A percentile compares a stretch with the other conserved stretches of the same genome.
These are phyloP conservation scores for Lacanobia oleracea DNA, from an alignment of 2,888 invertebrate genomes.

Conservation along the genomic window DNA sequence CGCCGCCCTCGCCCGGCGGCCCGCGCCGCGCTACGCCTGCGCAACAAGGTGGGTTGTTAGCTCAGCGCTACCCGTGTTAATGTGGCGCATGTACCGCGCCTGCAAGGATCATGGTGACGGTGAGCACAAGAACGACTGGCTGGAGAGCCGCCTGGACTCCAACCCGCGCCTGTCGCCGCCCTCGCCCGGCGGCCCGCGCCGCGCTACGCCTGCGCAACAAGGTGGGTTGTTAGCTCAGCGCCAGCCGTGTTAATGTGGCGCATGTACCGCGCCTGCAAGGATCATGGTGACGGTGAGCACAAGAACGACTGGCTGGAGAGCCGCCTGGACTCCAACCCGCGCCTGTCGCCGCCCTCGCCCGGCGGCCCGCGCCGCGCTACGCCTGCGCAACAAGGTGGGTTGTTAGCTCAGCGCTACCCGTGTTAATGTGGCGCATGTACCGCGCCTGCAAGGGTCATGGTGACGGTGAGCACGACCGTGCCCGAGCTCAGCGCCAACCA, in stretches of 20 bases:
- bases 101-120: constrained; percentile 98
- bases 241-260: too few relatives aligned
- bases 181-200: constrained; percentile 95
- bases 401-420: neutral
- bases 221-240: constrained; percentile 69
- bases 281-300: constrained; percentile 98
- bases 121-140: constrained; percentile 99
- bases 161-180: constrained; percentile 95
- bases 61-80: neutral
- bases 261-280: too few relatives aligned
- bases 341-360: constrained; percentile 96
- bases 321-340: constrained; percentile 91
- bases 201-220: constrained; percentile 92
- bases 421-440: too few relatives aligned
- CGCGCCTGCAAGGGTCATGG: too few relatives aligned
- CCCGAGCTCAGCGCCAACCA: too few relatives aligned
- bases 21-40: constrained; percentile 93
- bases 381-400: constrained; percentile 90
- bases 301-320: constrained; percentile 98
- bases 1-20: constrained; percentile 96
- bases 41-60: constrained; percentile 83
- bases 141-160: constrained; percentile 92
- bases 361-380: constrained; percentile 94
- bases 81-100: too few relatives aligned
- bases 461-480: too few relatives aligned